phyloP scores from a whole-genome alignment of 2,888 invertebrate genomes.

The Orthosia incerta region DNA sequence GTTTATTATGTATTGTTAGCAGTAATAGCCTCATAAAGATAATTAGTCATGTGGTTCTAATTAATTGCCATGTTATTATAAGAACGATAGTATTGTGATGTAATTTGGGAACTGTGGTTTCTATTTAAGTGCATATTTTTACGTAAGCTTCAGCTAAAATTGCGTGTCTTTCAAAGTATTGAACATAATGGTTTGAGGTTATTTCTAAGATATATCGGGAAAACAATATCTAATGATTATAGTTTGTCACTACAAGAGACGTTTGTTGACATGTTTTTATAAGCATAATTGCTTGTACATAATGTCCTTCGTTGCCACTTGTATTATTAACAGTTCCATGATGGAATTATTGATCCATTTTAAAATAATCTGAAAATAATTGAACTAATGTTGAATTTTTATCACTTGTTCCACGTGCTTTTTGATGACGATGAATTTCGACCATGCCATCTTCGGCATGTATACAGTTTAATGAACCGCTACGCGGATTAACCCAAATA shows the following conservation, averaged over 20 bases:
- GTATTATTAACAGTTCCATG: too few relatives aligned
- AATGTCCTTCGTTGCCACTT: too few relatives aligned
- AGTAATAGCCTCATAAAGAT: constrained; percentile 61
- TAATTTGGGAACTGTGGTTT: constrained; percentile 49
- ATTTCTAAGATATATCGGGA: neutral
- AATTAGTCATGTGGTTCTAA: constrained; percentile 62
- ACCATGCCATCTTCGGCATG: neutral
- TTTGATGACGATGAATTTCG: constrained; percentile 2
- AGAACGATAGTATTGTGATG: constrained; percentile 58
- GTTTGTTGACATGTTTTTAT: neutral
- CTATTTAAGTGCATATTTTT: constrained; percentile 41
- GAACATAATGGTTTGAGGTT: neutral
- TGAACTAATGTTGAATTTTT: too few relatives aligned
- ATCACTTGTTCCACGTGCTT: too few relatives aligned
- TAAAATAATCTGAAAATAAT: too few relatives aligned
- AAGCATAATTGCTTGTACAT: neutral
- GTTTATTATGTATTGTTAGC: constrained; percentile 69
- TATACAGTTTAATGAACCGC: constrained; percentile 4
- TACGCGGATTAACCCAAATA: constrained; percentile 63
- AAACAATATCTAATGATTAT: too few relatives aligned
- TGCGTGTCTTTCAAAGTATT: neutral
- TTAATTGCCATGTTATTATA: constrained; percentile 59
- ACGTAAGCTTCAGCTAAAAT: constrained; percentile 45
- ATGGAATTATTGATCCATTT: too few relatives aligned
- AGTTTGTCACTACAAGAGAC: neutral